phyloP scores from a whole-genome alignment of 2,113 vertebrate species.

The Callopanchax toddi region DNA sequence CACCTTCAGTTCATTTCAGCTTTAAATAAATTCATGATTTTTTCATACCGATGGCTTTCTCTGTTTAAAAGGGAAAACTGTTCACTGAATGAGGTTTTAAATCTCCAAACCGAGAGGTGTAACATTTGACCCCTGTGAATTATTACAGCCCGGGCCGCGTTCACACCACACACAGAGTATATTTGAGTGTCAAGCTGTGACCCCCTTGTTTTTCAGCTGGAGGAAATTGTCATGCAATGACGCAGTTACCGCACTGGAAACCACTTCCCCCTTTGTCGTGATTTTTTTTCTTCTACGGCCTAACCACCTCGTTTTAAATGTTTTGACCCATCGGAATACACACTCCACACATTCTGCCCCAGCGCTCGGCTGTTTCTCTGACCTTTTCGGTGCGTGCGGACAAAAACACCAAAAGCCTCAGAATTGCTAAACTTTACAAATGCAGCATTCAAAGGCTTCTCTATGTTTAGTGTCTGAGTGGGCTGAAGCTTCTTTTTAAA shows the following conservation, averaged over 20 bases:
- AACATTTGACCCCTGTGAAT: slow-evolving; percentile 62
- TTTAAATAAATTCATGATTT: not conserved
- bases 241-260: slow-evolving; percentile 72
- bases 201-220: slow-evolving; percentile 73
- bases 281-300: slow-evolving; percentile 60
- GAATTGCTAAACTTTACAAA: slow-evolving; percentile 56
- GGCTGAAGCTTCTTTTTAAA: slow-evolving; percentile 42
- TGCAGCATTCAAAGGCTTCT: slow-evolving; percentile 20
- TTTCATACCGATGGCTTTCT: not conserved
- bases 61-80: not conserved
- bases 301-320: slow-evolving; percentile 62
- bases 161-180: slow-evolving; percentile 63
- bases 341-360: slow-evolving; percentile 52
- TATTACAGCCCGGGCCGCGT: slow-evolving; percentile 40
- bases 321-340: slow-evolving; percentile 36
- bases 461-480: slow-evolving; percentile 61
- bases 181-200: slow-evolving; percentile 66
- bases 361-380: slow-evolving; percentile 40
- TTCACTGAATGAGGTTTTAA: not conserved
- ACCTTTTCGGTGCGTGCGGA: slow-evolving; percentile 53
- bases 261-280: slow-evolving; percentile 75
- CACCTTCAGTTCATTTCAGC: slow-evolving; percentile 37
- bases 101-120: slow-evolving; percentile 4
- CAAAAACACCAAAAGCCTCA: slow-evolving; percentile 60
- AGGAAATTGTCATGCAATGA: slow-evolving; percentile 73